Conservation (phyloP, 2,888 invertebrate species). For the Siphlonurus alternatus region DNA sequence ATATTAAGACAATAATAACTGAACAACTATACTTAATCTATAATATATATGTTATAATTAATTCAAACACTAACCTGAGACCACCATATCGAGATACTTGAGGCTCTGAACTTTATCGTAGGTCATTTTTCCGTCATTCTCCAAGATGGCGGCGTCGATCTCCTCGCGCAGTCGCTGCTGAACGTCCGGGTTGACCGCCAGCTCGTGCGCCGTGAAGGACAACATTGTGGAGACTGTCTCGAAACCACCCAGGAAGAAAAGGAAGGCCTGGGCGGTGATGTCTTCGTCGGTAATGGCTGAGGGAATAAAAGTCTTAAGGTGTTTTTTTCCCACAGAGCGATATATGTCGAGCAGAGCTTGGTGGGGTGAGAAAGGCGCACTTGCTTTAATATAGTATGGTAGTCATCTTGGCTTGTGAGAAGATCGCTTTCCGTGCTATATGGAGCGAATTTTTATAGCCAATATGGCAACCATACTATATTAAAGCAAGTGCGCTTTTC, state of each 20-base stretch:
- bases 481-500: too few relatives aligned
- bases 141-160: conserved; percentile 12
- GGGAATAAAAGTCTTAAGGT: neutral
- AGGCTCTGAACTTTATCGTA: conserved; percentile 26
- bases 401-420: too few relatives aligned
- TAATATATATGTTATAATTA: too few relatives aligned
- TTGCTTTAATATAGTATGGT: too few relatives aligned
- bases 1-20: too few relatives aligned
- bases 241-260: conserved; percentile 21
- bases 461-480: too few relatives aligned
- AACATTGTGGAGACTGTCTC: conserved; percentile 20
- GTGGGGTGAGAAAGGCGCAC: too few relatives aligned
- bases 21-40: too few relatives aligned
- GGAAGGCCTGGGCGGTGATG: conserved; percentile 15
- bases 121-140: conserved; percentile 14
- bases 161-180: conserved; percentile 18
- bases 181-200: conserved; percentile 18
- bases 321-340: neutral
- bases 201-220: conserved; percentile 16
- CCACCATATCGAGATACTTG: conserved; percentile 43
- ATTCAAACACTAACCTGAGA: conserved; percentile 17
- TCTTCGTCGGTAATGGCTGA: conserved; percentile 4
- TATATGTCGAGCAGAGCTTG: neutral
- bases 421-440: too few relatives aligned
- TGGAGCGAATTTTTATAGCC: too few relatives aligned